Base-by-base conservation (phyloP, 2,888 invertebrate species). In the Caenorhabditis sulstoni region DNA sequence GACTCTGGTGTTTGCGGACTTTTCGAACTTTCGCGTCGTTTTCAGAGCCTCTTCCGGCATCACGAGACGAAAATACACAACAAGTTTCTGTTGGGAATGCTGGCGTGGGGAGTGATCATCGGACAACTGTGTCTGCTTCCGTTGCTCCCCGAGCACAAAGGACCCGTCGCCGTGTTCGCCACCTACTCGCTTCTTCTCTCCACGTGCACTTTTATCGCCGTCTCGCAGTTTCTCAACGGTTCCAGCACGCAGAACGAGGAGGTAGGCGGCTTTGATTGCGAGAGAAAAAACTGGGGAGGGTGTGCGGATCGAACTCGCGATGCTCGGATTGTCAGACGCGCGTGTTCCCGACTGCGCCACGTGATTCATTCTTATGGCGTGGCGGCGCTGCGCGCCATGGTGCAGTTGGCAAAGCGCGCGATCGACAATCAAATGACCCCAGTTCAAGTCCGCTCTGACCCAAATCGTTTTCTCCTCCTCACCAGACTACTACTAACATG, bases 171-270 rank as follows among this genome's bases (percentile, higher is more conserved):
- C 11, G 73, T 85, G 5, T 73, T 85, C 59, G 74, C 77, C 9
- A 29, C 74, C 39, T 85, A 85, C 68, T 83, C 84, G 9, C 66
- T 85, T n/a, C 57, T 83, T 39, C 80, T 85, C n/a, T 79, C 83
- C 11, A 53, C 81, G 11, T 76, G 78, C 58, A 67, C 83, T 18
- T 53, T 83, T 37, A 58, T 83, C 47, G 71, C 85, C 12, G 79
- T 78, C 18, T 84, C 84, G 11, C 85, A 85, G 55, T 82, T 79
- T 61, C 23, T 81, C n/a, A 77, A 81, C 49, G 78, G 82, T 50
- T 64, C 78, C 4, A 71, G 73, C 23, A 73, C 55, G 7, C 79
- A 79, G 45, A 74, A 64, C 35, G 64, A 71, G 20, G 71, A 75
- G 61, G 80, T 83, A 23, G 11, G 59, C 12, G 29, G 20, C 20